Evolutionary conservation across 2,113 vertebrate genomes (phyloP), one percentile per base, ranked within the genome.

Genomic region (Apteryx mantelli): DNA sequence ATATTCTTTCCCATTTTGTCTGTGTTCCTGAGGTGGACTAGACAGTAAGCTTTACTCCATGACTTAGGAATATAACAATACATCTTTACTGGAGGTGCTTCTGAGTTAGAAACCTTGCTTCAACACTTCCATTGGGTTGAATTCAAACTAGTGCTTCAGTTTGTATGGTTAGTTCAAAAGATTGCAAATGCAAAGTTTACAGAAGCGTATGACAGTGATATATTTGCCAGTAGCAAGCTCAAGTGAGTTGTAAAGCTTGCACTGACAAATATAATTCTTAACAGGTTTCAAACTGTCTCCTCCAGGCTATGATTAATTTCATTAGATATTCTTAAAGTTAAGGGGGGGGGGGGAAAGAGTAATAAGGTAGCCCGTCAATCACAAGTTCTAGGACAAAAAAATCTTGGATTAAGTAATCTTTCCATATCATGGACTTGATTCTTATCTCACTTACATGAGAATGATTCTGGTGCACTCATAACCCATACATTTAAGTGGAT

Each of bases 261-360:
- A 93, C 92, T 95, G 91, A 96, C 91, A 96, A 95, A 91, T 89
- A 94, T 92, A 97, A 98, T 98, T 98, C 95, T 95, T 92, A 96
- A 70, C 94, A 96, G 96, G 76, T 97, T 95, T 95, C 96, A 94
- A 97, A 94, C 91, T 97, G 88, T 89, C 76, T 98, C 75, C 94
- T 98, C 65, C 55, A 96, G 91, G 92, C 93, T 97, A 95, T 97
- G 94, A 98, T 98, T 98, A 98, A 98, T 98, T 97, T 97, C 97
- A 95, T 98, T 97, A 96, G 79, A 81, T 91, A 94, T 95, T 94
- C 94, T 82, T 84, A 91, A 96, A 96, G 85, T 92, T 95, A 84
- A 88, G 90, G 77, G 90, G 77, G 36, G 36, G 36, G 36, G 36
- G 36, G 88, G 44, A 90, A 78, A 93, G 52, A 80, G n/a, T 80